Evolutionary conservation across 2,113 vertebrate species (phyloP), one percentile per base, ranked within the genome.

Genomic region (Serilophus lunatus): DNA sequence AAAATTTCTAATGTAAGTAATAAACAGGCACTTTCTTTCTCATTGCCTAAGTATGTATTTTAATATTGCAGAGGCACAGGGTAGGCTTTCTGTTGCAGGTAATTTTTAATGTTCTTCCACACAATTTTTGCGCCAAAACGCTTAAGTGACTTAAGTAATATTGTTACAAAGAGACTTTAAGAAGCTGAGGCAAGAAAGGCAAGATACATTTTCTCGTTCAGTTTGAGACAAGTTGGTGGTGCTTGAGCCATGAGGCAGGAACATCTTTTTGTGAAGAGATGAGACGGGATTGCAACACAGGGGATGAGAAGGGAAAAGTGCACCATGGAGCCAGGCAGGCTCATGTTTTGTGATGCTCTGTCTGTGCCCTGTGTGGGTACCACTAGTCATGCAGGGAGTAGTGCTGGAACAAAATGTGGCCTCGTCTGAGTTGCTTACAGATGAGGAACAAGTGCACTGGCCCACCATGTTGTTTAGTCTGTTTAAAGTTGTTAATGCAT

Each of bases 311-410:
- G 44, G 70, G 35, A 61, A 45, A 82, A 22, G 31, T 54, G 19
- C 51, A 5, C 31, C 28, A 2, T 9, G 29, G 38, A 61, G 45
- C 26, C 13, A n/a, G 19, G 53, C 53, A 33, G 19, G 33, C 12
- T 44, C 0, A 0, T 66, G 26, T 31, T 82, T 75, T 47, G 14
- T 5, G 1, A 10, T 35, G 14, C 28, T 35, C 26, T 10, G 2
- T 25, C 13, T 81, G 60, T 36, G 25, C 53, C 70, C 47, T 50
- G 19, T 0, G 0, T 51, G 40, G 36, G 25, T 64, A 44, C 20
- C 2, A 12, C 12, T 1, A 12, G 50, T 38, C 29, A 19, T 1
- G 1, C 8, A 15, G 15, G 42, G 31, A 95, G 31, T 65, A 51
- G 49, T 71, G 44, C 69, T 2, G 4, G 45, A 60, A 40, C 1